Evolutionary conservation across 2,888 invertebrate species (phyloP).

Genomic region (Platypus cylindrus): DNA sequence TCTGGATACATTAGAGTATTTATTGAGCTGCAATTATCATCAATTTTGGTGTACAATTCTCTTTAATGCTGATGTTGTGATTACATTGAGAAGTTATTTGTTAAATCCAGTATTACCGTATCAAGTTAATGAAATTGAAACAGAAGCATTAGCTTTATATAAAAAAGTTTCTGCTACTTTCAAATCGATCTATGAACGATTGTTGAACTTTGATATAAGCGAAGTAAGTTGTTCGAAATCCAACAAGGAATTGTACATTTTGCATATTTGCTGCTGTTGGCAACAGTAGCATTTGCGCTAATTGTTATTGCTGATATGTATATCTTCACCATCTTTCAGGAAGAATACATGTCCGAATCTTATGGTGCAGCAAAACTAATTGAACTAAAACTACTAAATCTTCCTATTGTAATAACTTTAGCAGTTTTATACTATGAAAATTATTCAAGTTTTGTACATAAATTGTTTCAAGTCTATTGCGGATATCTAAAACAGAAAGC

Average conservation of each 20-base stretch:
- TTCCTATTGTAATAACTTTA: conserved; percentile 26
- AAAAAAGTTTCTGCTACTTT: conserved; percentile 39
- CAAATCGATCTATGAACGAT: conserved; percentile 53
- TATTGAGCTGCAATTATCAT: conserved; percentile 30
- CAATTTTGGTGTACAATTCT: conserved; percentile 34
- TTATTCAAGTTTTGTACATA: conserved; percentile 25
- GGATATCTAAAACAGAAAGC: conserved; percentile 19
- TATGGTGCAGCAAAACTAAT: conserved; percentile 25
- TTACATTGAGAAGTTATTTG: conserved; percentile 28
- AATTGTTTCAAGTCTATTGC: conserved; percentile 26
- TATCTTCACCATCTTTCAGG: too few relatives aligned
- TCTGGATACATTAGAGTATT: conserved; percentile 26
- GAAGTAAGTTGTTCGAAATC: conserved; percentile 37
- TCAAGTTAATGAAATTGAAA: conserved; percentile 26
- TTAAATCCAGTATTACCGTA: conserved; percentile 31
- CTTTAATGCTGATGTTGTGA: conserved; percentile 24
- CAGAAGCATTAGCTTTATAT: too few relatives aligned
- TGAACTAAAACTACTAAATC: conserved; percentile 26
- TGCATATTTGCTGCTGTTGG: too few relatives aligned
- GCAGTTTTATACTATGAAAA: conserved; percentile 25
- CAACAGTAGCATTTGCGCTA: too few relatives aligned
- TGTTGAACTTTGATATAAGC: conserved; percentile 68
- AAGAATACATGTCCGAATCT: conserved; percentile 28
- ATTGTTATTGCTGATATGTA: too few relatives aligned
- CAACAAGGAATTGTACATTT: too few relatives aligned